Conservation (phyloP, 2,888 invertebrate genomes). For the Eucriotettix oculatus region DNA sequence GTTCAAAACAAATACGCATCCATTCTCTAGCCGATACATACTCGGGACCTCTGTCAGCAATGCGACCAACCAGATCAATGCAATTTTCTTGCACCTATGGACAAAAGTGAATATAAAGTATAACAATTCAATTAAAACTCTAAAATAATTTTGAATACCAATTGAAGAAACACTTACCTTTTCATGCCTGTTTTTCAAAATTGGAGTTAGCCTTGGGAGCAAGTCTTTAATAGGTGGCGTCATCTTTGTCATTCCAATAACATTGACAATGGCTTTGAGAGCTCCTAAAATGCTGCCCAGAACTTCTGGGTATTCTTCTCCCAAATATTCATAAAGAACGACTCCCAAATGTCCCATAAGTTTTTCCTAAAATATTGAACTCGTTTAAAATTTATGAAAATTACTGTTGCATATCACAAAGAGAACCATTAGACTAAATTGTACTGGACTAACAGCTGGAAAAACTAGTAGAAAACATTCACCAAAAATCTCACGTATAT, state of each 20-base stretch:
- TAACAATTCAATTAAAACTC: neutral
- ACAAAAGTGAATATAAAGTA: neutral
- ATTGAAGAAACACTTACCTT: conserved; percentile 22
- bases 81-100: conserved; percentile 95
- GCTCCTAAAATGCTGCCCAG: conserved; percentile 96
- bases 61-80: conserved; percentile 96
- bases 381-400: too few relatives aligned
- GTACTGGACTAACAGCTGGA: too few relatives aligned
- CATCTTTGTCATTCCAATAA: conserved; percentile 99
- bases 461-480: too few relatives aligned
- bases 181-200: conserved; percentile 86
- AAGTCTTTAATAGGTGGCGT: conserved; percentile 99
- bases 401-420: too few relatives aligned
- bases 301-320: conserved; percentile 99
- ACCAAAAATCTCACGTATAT: too few relatives aligned
- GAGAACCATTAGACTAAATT: too few relatives aligned
- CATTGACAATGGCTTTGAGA: conserved; percentile 97
- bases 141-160: neutral
- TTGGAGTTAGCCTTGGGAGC: conserved; percentile 89
- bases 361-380: conserved; percentile 52
- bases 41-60: conserved; percentile 96
- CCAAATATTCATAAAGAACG: conserved; percentile 95
- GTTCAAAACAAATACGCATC: conserved; percentile 99
- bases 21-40: conserved; percentile 98
- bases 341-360: conserved; percentile 99